These are phyloP conservation scores for Amazona finschi DNA, from an alignment of 2,797 vertebrate genomes.

Conservation along the genomic window DNA sequence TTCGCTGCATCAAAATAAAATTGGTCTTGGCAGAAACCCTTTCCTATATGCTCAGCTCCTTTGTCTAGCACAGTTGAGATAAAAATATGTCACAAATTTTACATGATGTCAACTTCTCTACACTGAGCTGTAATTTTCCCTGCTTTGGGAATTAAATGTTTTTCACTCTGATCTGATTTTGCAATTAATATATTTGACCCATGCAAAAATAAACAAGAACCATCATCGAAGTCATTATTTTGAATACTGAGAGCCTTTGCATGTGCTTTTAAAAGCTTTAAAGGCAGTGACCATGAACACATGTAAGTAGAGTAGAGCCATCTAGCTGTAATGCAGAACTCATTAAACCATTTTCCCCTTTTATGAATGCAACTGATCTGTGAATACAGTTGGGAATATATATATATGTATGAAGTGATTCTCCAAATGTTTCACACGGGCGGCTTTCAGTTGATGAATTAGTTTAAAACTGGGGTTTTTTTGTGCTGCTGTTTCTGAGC, in stretches of 20 bases:
- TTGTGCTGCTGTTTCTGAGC: background rate
- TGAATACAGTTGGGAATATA: background rate
- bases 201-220: background rate
- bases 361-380: background rate
- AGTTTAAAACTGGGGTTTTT: background rate
- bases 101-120: background rate
- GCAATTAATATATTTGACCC: background rate
- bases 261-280: background rate
- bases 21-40: background rate
- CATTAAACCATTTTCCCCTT: background rate
- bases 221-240: background rate
- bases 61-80: background rate
- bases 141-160: background rate
- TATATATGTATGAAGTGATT: background rate
- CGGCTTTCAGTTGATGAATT: background rate
- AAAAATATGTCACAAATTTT: background rate
- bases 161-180: background rate
- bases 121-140: background rate
- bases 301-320: background rate
- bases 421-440: background rate
- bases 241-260: background rate
- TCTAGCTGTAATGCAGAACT: background rate
- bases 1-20: background rate
- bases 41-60: background rate
- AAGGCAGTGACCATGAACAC: background rate